Percentiles rank a stretch among this genome's conserved stretches.
These are phyloP conservation scores for Patella depressa DNA, from an alignment of 2,888 invertebrate genomes.

Conservation along the genomic window DNA sequence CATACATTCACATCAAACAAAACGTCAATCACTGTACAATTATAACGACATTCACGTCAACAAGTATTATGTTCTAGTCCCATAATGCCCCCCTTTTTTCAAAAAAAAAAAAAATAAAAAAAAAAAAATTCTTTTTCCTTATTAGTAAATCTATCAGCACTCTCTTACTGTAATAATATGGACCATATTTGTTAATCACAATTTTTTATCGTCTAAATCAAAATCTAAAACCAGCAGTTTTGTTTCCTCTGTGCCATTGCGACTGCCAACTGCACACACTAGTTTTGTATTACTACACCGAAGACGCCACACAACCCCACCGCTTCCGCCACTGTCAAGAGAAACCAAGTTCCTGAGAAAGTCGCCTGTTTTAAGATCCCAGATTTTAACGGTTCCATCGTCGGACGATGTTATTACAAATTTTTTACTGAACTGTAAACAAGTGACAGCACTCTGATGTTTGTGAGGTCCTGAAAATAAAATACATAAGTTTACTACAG, in stretches of 20 bases:
- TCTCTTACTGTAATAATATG: too few species aligned
- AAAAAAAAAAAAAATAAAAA: too few species aligned
- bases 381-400: constrained; percentile 98
- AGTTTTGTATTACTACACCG: constrained; percentile 94
- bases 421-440: constrained; percentile 92
- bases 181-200: too few species aligned
- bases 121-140: too few species aligned
- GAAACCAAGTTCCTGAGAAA: constrained; percentile 96
- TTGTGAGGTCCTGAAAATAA: constrained; percentile 85
- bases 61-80: too few species aligned
- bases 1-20: too few species aligned
- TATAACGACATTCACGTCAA: too few species aligned
- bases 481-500: background rate
- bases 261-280: constrained; percentile 97
- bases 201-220: constrained; percentile 74
- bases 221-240: constrained; percentile 97
- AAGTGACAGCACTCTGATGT: constrained; percentile 98
- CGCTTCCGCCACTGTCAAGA: constrained; percentile 93
- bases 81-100: too few species aligned
- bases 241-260: constrained; percentile 99
- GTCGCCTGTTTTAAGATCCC: constrained; percentile 95
- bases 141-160: too few species aligned
- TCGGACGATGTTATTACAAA: constrained; percentile 99
- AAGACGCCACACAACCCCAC: constrained; percentile 99
- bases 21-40: too few species aligned